Evolutionary conservation across 2,797 vertebrate genomes (phyloP), one percentile per base, ranked within the genome.

Genomic region (Glyptemys insculpta): DNA sequence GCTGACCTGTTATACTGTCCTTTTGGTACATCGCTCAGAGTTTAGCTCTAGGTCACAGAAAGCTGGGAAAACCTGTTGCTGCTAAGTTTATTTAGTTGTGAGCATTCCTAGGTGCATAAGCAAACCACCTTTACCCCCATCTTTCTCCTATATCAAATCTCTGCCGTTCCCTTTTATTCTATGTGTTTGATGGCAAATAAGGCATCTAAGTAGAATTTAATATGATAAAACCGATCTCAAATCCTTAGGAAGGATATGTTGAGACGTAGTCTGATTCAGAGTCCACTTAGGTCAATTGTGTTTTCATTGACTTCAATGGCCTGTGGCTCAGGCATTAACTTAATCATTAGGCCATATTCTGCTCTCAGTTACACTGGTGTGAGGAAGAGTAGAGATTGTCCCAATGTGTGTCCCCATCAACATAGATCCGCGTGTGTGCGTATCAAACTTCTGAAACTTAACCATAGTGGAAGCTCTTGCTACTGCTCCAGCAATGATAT

Each of bases 351-450:
- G 79, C 31, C 44, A 0, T 9, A 8, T 57, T 41, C 83, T 74
- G 76, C 44, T 52, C 85, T 83, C 68, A 0, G 47, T 54, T 12
- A 5, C 12, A 34, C 49, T 0, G 25, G 3, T n/a, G 65, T 10
- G 6, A 82, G 19, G 1, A 27, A 44, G 31, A 27, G 79, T 1
- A 34, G 47, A 1, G 3, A 52, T 25, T 49, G 21, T 25, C 5
- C 11, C 0, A 1, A 29, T 16, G 54, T 0, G 1, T 62, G 86
- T 19, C 1, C 1, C 12, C 65, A 76, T 78, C 81, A 56, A 0
- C 21, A 8, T 0, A 19, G 21, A 65, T 16, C 8, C 6, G 11
- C 29, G 25, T 27, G 56, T 29, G 56, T 12, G 56, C 1, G 27
- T 59, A 12, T 31, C 25, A 72, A 12, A 41, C 68, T 41, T 72